phyloP scores from a whole-genome alignment of 2,797 vertebrate genomes.

The Sciurus carolinensis region DNA sequence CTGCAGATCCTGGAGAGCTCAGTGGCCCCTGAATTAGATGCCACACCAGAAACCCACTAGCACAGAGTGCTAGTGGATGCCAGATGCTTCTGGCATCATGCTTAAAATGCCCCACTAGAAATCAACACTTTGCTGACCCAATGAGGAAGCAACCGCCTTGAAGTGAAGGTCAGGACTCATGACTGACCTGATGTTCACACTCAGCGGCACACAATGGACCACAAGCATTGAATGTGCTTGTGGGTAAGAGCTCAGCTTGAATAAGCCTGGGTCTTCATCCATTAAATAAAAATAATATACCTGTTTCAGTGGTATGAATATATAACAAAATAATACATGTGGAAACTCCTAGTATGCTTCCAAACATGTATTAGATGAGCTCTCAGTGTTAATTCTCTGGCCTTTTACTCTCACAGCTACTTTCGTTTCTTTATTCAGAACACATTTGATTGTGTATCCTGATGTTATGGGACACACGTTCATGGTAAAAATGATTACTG shows the following conservation, averaged over 20 bases:
- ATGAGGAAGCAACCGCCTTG: background rate
- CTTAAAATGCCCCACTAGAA: background rate
- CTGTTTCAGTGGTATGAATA: background rate
- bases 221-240: background rate
- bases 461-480: background rate
- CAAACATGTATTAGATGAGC: background rate
- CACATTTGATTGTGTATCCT: background rate
- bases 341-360: background rate
- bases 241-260: no score
- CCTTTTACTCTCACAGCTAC: background rate
- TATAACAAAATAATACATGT: background rate
- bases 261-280: background rate
- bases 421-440: background rate
- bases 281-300: background rate
- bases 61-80: no score
- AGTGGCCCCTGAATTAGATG: background rate
- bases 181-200: no score
- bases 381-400: background rate
- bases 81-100: background rate
- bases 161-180: background rate
- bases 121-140: no score
- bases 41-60: fast-evolving
- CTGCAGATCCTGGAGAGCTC: background rate
- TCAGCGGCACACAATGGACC: no score
- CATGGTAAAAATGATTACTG: no score